Percentiles rank a stretch among this genome's conserved stretches.
These are phyloP conservation scores for Rhinopomastus cyanomelas DNA, from an alignment of 2,113 vertebrate genomes.

Conservation along the genomic window DNA sequence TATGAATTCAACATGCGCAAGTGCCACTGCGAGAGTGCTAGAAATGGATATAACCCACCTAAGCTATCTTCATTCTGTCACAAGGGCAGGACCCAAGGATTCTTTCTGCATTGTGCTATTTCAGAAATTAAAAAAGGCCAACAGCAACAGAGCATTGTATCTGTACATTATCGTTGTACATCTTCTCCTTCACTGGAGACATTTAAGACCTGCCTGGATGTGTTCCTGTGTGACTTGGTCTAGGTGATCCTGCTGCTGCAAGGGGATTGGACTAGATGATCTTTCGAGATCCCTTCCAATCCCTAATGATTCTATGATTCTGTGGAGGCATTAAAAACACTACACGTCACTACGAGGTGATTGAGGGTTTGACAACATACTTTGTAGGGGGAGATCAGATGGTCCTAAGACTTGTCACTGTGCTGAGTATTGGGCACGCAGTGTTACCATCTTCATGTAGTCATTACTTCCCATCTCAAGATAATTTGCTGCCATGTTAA, in stretches of 20 bases:
- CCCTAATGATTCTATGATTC: too few species aligned
- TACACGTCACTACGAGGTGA: background rate
- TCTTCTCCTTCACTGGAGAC: too few species aligned
- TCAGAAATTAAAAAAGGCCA: background rate
- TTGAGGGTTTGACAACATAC: background rate
- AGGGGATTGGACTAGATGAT: too few species aligned
- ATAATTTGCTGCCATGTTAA: background rate
- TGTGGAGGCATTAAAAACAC: background rate
- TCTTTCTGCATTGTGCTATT: background rate
- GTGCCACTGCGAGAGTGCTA: background rate
- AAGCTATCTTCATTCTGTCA: background rate
- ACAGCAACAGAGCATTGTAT: background rate
- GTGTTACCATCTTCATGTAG: background rate
- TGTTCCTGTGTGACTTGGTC: too few species aligned
- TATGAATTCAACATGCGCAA: background rate
- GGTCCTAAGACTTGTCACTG: background rate
- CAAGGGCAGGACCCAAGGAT: background rate
- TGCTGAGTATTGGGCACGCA: background rate
- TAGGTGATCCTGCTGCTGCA: too few species aligned
- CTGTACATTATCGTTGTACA: background rate
- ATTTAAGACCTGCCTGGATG: too few species aligned
- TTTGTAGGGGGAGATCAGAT: background rate
- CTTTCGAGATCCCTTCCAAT: too few species aligned
- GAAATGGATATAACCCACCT: background rate
- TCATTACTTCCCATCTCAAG: background rate